Evolutionary conservation across 1,140 invertebrate genomes (phyloP), one percentile per base, ranked within the genome.

Genomic region (Drosophila parvula): DNA sequence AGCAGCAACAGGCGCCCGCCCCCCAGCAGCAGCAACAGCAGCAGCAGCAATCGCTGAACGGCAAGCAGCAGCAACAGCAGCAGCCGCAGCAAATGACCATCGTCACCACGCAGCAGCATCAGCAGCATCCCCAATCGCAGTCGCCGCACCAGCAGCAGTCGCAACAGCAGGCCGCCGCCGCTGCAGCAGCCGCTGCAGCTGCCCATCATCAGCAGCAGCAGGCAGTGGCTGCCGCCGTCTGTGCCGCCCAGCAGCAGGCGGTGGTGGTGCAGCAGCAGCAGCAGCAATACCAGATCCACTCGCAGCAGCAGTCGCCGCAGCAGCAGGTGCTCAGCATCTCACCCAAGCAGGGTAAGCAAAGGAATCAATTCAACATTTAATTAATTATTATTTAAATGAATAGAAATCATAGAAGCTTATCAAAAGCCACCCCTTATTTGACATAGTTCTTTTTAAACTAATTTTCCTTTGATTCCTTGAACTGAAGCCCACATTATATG

Each of bases 281-380:
- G 69, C 86, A 91, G 70, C 90, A 91, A 65, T 91, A 92, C 59
- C 90, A 91, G 59, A 91, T 91, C 50, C 91, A 92, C 62, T 91
- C 90, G 71, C 91, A 92, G 64, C 91, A 92, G 68, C 91, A 92
- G 75, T 92, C 91, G 67, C 91, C 91, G 53, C 91, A 90, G 78
- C 90, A 91, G 82, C 90, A 91, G 71, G 81, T 91, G 81, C 77
- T 90, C 40, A 89, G 91, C 73, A 69, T 83, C 43, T 91, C 91
- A 30, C 89, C 91, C 64, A 92, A 92, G 77, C 91, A 92, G 81
- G 91, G 91, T 91, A 90, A 90, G 90, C 50, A 0, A 38, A 22
- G 14, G 5, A 48, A 44, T 27, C 22, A 7, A n/a, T n/a, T 4
- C 12, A 10, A 1, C 9, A 11, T 12, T 11, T 9, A 48, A 34